Evolutionary conservation across 2,888 invertebrate species (phyloP), one percentile per base, ranked within the genome.

Genomic region (Xanthia togata): DNA sequence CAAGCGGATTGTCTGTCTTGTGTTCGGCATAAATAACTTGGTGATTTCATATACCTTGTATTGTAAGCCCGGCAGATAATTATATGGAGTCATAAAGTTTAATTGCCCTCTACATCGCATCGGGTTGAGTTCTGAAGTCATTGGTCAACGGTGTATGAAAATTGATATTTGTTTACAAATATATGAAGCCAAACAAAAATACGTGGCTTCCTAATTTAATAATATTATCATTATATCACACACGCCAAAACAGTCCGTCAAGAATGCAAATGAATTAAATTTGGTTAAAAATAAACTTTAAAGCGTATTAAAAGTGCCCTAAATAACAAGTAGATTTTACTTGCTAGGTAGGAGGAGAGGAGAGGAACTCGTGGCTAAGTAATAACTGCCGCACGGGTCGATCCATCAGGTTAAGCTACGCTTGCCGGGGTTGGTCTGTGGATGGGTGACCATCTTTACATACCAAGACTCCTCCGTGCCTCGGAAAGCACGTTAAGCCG

Each of bases 1-100:
- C 87, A 84, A 74, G 73, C 60, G 76, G 64, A 65, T 62, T 74
- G 78, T 77, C 68, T 44, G 68, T 68, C 64, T 78, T 83, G 38
- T 70, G 70, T 47, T 81, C 2, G 55, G 64, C 55, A 71, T 59
- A 80, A 81, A 84, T 82, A 84, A 68, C 74, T 84, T 41, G 17
- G 50, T 74, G 85, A 81, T 70, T 71, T 71, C 59, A 65, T 80
- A 38, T 53, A 67, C 9, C 14, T 68, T 64, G 76, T 59, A 64
- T 73, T 62, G 59, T 84, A 55, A 31, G 65, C 41, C 70, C 55
- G n/a, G n/a, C 53, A 69, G 35, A 76, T 76, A 76, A 82, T 82
- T 35, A 31, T 55, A 64, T 73, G n/a, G 26, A 67, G 55, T 67
- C 41, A 26, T 79, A 69, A 69, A 77, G 26, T 64, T 69, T 47